These are phyloP conservation scores for Platerodrilus igneus DNA, from an alignment of 2,888 invertebrate genomes.

Conservation along the genomic window DNA sequence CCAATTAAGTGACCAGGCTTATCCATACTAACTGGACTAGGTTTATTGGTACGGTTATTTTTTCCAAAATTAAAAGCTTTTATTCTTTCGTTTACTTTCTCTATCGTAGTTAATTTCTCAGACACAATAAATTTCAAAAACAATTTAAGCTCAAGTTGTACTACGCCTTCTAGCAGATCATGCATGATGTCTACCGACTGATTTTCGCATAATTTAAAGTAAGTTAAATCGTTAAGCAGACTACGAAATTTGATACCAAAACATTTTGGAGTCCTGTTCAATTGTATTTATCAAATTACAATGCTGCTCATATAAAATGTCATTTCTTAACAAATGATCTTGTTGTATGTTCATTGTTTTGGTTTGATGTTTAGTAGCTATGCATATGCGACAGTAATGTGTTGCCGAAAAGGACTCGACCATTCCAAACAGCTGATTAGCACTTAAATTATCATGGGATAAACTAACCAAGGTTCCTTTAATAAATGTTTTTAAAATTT, in stretches of 20 bases:
- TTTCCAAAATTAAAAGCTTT: constrained; percentile 17
- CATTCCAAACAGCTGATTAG: no score
- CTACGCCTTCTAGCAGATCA: constrained; percentile 27
- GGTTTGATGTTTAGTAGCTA: no score
- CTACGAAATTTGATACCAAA: no score
- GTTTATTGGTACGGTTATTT: constrained; percentile 12
- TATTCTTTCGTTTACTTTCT: constrained; percentile 16
- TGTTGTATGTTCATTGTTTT: constrained; percentile 10
- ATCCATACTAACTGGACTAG: constrained; percentile 14
- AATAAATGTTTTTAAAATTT: no score
- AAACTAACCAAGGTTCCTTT: no score
- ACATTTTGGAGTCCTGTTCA: no score
- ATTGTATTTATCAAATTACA: no score
- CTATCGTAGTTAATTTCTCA: constrained; percentile 10
- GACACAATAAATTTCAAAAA: constrained; percentile 13
- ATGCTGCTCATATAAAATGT: constrained; percentile 7
- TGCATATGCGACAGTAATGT: no score
- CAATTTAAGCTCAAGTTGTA: constrained; percentile 19
- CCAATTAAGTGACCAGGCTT: constrained; percentile 15
- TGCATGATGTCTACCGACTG: constrained; percentile 29
- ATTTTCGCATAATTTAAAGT: constrained; percentile 17
- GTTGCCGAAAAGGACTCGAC: no score
- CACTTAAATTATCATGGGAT: no score
- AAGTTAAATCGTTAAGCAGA: constrained; percentile 19
- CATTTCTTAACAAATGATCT: constrained; percentile 7